Evolutionary conservation across 2,888 invertebrate genomes (phyloP).

Genomic region (Campopleginae sp.): DNA sequence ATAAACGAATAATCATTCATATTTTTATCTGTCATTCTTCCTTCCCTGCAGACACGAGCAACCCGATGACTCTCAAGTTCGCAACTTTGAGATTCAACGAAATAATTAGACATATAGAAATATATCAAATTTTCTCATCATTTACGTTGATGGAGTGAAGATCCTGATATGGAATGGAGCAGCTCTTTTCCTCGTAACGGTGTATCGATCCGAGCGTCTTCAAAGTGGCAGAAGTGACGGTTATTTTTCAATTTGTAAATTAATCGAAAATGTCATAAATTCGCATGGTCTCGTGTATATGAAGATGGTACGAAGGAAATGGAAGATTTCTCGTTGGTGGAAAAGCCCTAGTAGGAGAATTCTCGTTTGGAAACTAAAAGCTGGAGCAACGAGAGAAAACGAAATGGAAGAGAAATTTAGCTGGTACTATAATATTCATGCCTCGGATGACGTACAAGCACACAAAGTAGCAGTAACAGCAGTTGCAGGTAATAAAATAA

Average conservation of each 20-base stretch:
- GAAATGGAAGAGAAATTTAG: not conserved
- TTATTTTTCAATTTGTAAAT: not conserved
- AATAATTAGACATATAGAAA: too few relatives aligned
- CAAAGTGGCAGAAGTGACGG: not conserved
- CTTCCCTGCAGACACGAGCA: too few relatives aligned
- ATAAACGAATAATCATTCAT: not conserved
- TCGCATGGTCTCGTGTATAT: not conserved
- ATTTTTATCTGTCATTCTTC: not conserved
- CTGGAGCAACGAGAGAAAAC: not conserved
- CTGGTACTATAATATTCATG: conserved; percentile 8
- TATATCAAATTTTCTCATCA: too few relatives aligned
- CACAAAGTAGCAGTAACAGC: conserved; percentile 30
- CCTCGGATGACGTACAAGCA: not conserved
- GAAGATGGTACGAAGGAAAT: not conserved
- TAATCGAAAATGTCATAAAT: not conserved
- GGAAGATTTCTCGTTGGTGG: not conserved
- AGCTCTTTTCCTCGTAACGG: not conserved
- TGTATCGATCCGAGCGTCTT: not conserved
- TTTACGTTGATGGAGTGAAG: too few relatives aligned
- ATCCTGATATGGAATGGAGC: too few relatives aligned
- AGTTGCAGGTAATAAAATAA: conserved; percentile 57
- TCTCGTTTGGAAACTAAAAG: not conserved
- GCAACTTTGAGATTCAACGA: too few relatives aligned
- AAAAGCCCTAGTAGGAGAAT: not conserved
- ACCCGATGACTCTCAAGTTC: too few relatives aligned